Conservation (phyloP, 2,113 vertebrate genomes). For the Cyprinus carpio region DNA sequence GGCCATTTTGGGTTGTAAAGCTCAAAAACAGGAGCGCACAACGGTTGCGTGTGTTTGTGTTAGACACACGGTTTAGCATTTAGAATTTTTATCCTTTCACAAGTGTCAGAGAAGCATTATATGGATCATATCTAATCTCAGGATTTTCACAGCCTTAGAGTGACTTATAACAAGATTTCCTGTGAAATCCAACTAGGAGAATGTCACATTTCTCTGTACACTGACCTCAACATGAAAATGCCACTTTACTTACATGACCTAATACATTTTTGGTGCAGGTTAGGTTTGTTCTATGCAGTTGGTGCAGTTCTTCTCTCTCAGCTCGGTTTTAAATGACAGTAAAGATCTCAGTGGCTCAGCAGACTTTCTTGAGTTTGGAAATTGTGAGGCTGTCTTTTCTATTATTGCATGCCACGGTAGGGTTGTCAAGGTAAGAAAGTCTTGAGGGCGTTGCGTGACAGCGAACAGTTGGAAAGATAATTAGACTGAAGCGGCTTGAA, state of each 20-base stretch:
- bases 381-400: slow-evolving; percentile 34
- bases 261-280: neutral
- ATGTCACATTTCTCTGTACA: neutral
- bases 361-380: slow-evolving; percentile 11
- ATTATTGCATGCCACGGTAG: slow-evolving; percentile 22
- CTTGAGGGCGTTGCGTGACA: slow-evolving; percentile 35
- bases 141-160: slow-evolving; percentile 19
- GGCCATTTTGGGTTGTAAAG: neutral
- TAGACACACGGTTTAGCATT: slow-evolving; percentile 8
- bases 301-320: neutral
- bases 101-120: slow-evolving; percentile 31
- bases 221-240: neutral
- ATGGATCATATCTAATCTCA: slow-evolving; percentile 17
- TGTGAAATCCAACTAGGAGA: neutral
- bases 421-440: slow-evolving; percentile 44
- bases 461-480: slow-evolving; percentile 58
- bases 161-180: slow-evolving; percentile 23
- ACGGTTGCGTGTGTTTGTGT: neutral
- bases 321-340: slow-evolving; percentile 31
- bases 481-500: slow-evolving; percentile 50
- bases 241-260: neutral
- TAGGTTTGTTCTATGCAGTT: neutral
- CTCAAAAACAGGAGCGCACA: neutral
- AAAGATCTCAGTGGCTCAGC: slow-evolving; percentile 24
- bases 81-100: neutral